Evolutionary conservation across 1,140 invertebrate species (phyloP).

Genomic region (Lordiphosa mommai): DNA sequence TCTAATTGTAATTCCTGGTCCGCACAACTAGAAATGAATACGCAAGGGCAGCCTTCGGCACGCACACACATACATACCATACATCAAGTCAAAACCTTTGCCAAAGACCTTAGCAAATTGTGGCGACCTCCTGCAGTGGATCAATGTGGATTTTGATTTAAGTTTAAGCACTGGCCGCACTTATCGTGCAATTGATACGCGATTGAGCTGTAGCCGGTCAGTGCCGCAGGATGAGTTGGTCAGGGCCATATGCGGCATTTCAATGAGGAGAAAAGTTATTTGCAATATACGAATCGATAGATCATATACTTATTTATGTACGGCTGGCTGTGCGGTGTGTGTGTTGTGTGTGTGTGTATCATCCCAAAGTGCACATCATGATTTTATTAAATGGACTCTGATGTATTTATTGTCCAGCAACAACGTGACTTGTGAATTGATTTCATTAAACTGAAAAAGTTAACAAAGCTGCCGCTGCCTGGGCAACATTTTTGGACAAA

Average conservation of each 20-base stretch:
- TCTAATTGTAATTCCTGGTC: background rate
- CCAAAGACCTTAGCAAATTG: constrained; percentile 13
- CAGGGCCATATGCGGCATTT: constrained; percentile 51
- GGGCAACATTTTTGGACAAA: constrained; percentile 59
- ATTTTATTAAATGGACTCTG: constrained; percentile 80
- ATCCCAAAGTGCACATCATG: constrained; percentile 78
- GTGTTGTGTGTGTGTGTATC: constrained; percentile 33
- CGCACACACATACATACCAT: constrained; percentile 14
- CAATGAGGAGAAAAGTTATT: constrained; percentile 69
- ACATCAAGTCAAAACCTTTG: constrained; percentile 38
- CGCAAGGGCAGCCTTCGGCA: constrained; percentile 17
- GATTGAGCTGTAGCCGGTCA: background rate
- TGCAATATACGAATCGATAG: constrained; percentile 64
- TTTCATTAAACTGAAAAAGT: constrained; percentile 79
- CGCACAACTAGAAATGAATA: constrained; percentile 41
- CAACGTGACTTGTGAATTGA: constrained; percentile 80
- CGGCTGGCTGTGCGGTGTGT: constrained; percentile 1
- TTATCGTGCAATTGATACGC: constrained; percentile 61
- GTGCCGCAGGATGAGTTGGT: background rate
- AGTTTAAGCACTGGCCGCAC: constrained; percentile 53
- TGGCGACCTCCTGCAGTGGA: constrained; percentile 24
- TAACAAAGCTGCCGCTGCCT: constrained; percentile 58
- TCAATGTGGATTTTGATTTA: constrained; percentile 62
- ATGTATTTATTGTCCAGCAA: constrained; percentile 79
- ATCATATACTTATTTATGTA: constrained; percentile 24